Evolutionary conservation across 2,888 invertebrate genomes (phyloP), one percentile per base, ranked within the genome.

Genomic region (Diogma glabrata): DNA sequence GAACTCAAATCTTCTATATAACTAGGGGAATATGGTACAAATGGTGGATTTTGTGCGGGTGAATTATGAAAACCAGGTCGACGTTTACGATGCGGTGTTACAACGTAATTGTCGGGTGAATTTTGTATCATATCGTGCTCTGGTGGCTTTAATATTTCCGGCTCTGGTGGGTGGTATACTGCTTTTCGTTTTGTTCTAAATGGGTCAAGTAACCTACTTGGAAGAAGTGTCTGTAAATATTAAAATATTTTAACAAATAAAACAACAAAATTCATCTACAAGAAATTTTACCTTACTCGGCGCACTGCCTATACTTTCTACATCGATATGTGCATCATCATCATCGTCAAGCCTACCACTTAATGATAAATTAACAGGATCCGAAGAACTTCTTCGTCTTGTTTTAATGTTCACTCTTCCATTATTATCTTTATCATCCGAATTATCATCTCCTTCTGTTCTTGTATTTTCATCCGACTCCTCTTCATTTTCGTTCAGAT

Each of bases 11-110:
- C 84, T 65, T 85, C 84, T 59, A 84, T 73, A 63, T 84, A 82
- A 58, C 82, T 82, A 51, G 83, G 84, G 58, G 82, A 81, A 64
- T 86, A 87, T 53, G 88, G 86, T 57, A 88, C 87, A 63, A 89
- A 89, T 33, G 89, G 87, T 55, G 87, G 86, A 70, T 89, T 88
- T 64, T 89, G 88, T 56, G 87, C 84, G 17, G 89, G 88, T 28
- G 88, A 84, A 63, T 88, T 88, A 66, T 88, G 87, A 62, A 90
- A 90, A 49, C 89, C 89, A 1, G 88, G 88, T 64, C 88, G 75
- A 65, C 89, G 75, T 71, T 89, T 90, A 60, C 89, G 74, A 71
- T 89, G 88, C 10, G 89, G 89, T 26, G 88, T 89, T 19, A 90
- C 89, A 38, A 89, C 87, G 63, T 88, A 89, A 61, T 85, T 85